Conservation (phyloP, 2,888 invertebrate species). For the Nomada goodeniana region DNA sequence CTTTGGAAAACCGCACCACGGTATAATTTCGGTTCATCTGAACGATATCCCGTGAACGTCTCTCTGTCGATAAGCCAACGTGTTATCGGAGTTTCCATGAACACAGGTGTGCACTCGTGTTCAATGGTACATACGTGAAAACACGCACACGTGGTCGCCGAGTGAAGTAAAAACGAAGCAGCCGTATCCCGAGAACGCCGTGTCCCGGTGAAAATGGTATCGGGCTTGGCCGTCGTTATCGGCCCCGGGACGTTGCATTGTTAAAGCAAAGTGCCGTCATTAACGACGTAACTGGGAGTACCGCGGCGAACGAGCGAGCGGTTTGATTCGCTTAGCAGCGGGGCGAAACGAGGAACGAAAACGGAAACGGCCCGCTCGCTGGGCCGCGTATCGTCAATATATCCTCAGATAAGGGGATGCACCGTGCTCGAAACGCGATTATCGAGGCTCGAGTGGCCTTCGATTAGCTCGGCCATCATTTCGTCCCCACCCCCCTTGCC, state of each 20-base stretch:
- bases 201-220: slow-evolving; percentile 51
- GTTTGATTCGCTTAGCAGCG: slow-evolving; percentile 41
- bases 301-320: slow-evolving; percentile 10
- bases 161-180: slow-evolving; percentile 34
- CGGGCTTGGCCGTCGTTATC: slow-evolving; percentile 53
- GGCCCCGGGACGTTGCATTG: slow-evolving; percentile 46
- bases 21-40: slow-evolving; percentile 26
- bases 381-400: slow-evolving; percentile 16
- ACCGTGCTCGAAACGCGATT: slow-evolving; percentile 38
- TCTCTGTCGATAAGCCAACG: slow-evolving; percentile 20
- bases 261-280: slow-evolving; percentile 54
- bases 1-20: background rate
- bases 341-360: background rate
- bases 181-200: slow-evolving; percentile 33
- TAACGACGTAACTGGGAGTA: slow-evolving; percentile 49
- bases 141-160: slow-evolving; percentile 18
- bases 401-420: slow-evolving; percentile 46
- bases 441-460: slow-evolving; percentile 40
- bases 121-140: slow-evolving; percentile 7
- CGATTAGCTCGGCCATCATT: slow-evolving; percentile 43
- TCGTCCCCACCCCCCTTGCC: slow-evolving; percentile 5
- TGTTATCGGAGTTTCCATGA: slow-evolving; percentile 37
- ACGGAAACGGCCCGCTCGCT: background rate
- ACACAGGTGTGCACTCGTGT: slow-evolving; percentile 12
- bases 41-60: slow-evolving; percentile 28